Evolutionary conservation across 2,888 invertebrate genomes (phyloP).

Genomic region (Clostera curtula): DNA sequence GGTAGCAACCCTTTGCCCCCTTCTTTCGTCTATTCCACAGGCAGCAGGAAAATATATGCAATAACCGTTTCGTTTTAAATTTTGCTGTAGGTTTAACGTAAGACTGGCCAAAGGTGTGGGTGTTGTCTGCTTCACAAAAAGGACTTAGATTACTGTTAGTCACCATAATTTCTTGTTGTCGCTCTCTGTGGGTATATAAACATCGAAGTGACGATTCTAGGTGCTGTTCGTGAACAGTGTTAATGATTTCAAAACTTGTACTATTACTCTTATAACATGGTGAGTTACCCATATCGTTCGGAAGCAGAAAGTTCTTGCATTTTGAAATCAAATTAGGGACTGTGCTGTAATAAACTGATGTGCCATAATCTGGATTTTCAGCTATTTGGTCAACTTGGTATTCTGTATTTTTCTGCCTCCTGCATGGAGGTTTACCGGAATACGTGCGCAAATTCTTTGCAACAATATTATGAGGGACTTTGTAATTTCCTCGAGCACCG

Average conservation of each 20-base stretch:
- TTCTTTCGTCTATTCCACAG: constrained; percentile 19
- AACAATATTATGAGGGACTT: no score
- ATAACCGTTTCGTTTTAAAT: constrained; percentile 13
- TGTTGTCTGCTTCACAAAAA: constrained; percentile 9
- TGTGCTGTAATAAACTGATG: constrained; percentile 18
- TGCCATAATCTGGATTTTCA: constrained; percentile 9
- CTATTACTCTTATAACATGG: no score
- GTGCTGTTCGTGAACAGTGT: constrained; percentile 12
- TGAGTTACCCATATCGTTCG: no score
- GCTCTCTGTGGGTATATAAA: constrained; percentile 15
- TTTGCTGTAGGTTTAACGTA: constrained; percentile 20
- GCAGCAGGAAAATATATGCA: constrained; percentile 29
- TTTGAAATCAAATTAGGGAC: constrained; percentile 12
- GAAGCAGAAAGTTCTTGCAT: constrained; percentile 7
- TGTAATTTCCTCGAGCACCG: background rate
- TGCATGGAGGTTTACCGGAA: no score
- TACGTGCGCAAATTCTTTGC: no score
- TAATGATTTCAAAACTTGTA: constrained; percentile 13
- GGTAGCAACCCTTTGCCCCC: constrained; percentile 2
- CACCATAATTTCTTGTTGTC: constrained; percentile 9
- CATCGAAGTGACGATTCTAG: constrained; percentile 16
- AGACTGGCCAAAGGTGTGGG: constrained; percentile 22
- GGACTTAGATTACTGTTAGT: constrained; percentile 14
- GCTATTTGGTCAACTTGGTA: constrained; percentile 3
- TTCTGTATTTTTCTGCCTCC: constrained; percentile 10